A percentile compares a stretch with the other conserved stretches of the same genome.
These are phyloP conservation scores for Phyllostomus discolor DNA, from an alignment of 2,113 vertebrate species.

Conservation along the genomic window DNA sequence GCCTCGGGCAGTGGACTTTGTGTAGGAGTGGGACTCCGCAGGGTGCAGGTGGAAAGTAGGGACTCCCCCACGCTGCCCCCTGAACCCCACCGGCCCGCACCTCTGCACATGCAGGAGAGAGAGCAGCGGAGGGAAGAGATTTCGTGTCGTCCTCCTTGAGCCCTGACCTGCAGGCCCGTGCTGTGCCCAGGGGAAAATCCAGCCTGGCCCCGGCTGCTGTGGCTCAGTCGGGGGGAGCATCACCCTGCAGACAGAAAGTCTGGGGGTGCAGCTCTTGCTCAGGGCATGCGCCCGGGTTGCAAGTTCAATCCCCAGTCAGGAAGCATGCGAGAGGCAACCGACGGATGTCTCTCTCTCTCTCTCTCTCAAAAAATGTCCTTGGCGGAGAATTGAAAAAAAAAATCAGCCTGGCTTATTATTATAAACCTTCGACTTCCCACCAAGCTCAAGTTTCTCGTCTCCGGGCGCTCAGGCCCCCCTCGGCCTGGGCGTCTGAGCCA, in stretches of 20 bases:
- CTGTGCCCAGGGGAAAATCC: no score
- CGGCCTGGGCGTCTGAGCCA: accelerated
- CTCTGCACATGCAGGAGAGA: not conserved
- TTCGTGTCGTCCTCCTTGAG: not conserved
- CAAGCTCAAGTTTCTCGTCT: not conserved
- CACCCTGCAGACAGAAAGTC: no score
- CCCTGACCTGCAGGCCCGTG: not conserved
- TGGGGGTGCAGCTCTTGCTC: no score
- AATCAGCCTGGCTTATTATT: not conserved
- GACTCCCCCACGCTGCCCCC: not conserved
- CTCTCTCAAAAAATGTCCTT: no score
- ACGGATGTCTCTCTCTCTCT: no score
- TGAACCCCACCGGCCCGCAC: not conserved
- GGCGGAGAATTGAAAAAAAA: not conserved
- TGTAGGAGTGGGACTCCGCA: not conserved
- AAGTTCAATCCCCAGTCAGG: no score
- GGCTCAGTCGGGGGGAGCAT: no score
- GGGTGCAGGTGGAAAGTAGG: not conserved
- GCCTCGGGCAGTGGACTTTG: not conserved
- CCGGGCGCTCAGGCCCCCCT: not conserved
- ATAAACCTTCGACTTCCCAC: not conserved
- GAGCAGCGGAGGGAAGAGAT: not conserved
- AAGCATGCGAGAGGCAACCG: no score
- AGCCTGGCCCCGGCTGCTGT: no score
- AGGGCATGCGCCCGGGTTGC: no score